These are phyloP conservation scores for Xylota sylvarum DNA, from an alignment of 2,888 invertebrate species.

Conservation along the genomic window DNA sequence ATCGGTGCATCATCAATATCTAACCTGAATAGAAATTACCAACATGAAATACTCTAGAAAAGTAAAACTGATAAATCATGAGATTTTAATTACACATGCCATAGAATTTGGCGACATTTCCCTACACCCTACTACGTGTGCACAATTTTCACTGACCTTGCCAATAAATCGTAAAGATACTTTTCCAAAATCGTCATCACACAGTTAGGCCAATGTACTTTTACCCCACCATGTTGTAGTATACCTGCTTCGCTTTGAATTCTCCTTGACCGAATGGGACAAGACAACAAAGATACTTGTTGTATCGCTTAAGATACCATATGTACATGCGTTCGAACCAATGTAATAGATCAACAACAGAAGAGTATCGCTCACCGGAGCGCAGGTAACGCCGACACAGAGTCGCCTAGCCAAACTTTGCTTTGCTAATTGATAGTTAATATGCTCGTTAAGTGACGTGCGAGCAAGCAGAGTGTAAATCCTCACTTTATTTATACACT, in stretches of 20 bases:
- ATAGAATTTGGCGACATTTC: background rate
- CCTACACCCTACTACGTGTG: background rate
- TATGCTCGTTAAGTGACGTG: conserved; percentile 67
- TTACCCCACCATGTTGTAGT: conserved; percentile 28
- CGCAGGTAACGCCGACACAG: conserved; percentile 5
- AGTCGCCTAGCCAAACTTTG: conserved; percentile 17
- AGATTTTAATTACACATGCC: background rate
- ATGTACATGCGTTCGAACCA: conserved; percentile 31
- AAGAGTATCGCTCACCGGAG: background rate
- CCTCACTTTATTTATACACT: conserved; percentile 72
- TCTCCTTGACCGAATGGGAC: conserved; percentile 61
- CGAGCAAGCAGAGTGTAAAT: conserved; percentile 41
- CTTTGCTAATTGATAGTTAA: conserved; percentile 69
- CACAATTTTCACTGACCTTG: conserved; percentile 25
- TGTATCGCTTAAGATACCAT: background rate
- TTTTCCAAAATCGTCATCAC: conserved; percentile 21
- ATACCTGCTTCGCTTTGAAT: background rate
- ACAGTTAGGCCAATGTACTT: conserved; percentile 45
- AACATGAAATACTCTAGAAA: background rate
- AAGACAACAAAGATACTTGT: conserved; percentile 22
- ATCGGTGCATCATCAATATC: background rate
- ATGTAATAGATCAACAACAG: conserved; percentile 56
- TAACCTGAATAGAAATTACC: conserved; percentile 24
- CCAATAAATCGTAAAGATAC: conserved; percentile 3
- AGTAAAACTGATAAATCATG: background rate